phyloP scores from a whole-genome alignment of 1,140 invertebrate genomes.

The Dendroctonus ponderosae region DNA sequence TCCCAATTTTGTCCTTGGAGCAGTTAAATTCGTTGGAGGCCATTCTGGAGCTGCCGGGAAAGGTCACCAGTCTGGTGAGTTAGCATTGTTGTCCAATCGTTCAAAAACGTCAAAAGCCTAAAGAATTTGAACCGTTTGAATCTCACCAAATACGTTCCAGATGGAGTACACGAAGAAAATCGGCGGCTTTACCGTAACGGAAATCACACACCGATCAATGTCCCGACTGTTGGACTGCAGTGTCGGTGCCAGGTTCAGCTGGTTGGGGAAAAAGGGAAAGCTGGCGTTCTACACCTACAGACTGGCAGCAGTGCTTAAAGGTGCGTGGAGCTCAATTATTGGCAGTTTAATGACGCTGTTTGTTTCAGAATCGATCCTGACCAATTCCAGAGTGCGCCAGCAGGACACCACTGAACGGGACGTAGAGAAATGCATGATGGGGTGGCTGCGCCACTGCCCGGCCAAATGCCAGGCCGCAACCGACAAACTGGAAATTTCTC shows the following conservation, averaged over 20 bases:
- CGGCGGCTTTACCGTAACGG: background rate
- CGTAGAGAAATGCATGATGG: slow-evolving; percentile 9
- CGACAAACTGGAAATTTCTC: background rate
- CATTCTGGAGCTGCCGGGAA: slow-evolving; percentile 1
- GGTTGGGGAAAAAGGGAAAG: slow-evolving; percentile 12
- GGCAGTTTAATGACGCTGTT: background rate
- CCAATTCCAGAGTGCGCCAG: background rate
- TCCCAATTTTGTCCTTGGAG: slow-evolving; percentile 5
- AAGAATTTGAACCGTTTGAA: background rate
- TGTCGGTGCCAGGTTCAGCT: slow-evolving; percentile 3
- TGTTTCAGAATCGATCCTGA: slow-evolving; percentile 8
- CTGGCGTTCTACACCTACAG: background rate
- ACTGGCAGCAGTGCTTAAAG: slow-evolving; percentile 4
- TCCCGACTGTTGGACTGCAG: background rate
- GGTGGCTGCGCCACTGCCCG: slow-evolving; percentile 2
- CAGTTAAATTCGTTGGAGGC: background rate
- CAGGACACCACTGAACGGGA: slow-evolving; percentile 6
- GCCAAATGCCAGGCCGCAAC: background rate
- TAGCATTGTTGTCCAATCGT: too few relatives aligned
- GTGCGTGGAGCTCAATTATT: background rate
- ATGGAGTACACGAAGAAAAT: slow-evolving; percentile 3
- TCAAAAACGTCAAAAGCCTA: background rate
- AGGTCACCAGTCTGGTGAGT: background rate
- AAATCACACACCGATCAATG: slow-evolving; percentile 13
- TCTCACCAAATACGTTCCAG: slow-evolving; percentile 2